phyloP scores from a whole-genome alignment of 2,888 invertebrate species.

The Muscina levida region DNA sequence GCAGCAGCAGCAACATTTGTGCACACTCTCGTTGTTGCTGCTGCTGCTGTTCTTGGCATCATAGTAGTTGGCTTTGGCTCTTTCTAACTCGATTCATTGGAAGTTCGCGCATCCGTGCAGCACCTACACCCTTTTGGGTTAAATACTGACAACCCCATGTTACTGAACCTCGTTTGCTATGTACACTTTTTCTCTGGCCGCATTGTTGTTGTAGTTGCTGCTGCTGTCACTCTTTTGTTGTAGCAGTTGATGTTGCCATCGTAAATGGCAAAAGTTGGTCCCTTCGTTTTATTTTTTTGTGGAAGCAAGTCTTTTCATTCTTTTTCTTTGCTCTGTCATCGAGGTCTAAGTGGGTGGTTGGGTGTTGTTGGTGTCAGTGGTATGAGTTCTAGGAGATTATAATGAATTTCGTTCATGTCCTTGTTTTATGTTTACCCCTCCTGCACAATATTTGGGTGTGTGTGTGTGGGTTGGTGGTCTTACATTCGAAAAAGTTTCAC shows the following conservation, averaged over 20 bases:
- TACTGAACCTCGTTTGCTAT: constrained; percentile 73
- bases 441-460: not conserved
- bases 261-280: constrained; percentile 7
- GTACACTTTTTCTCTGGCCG: constrained; percentile 37
- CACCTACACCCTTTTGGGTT: constrained; percentile 79
- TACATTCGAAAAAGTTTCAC: too few species aligned
- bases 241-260: not conserved
- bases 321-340: constrained; percentile 33
- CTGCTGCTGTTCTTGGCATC: constrained; percentile 42
- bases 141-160: constrained; percentile 79
- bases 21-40: not conserved
- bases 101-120: constrained; percentile 77
- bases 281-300: constrained; percentile 29
- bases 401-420: constrained; percentile 62
- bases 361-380: constrained; percentile 66
- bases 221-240: not conserved
- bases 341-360: constrained; percentile 16
- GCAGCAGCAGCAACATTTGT: not conserved
- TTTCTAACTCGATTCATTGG: constrained; percentile 70
- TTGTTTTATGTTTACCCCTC: constrained; percentile 40
- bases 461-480: too few species aligned
- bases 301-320: constrained; percentile 11
- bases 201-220: not conserved
- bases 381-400: constrained; percentile 36
- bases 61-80: constrained; percentile 65